These are phyloP conservation scores for Hydrozoanthus gracilis DNA, from an alignment of 92 coral and sea anemone genomes.

Conservation along the genomic window DNA sequence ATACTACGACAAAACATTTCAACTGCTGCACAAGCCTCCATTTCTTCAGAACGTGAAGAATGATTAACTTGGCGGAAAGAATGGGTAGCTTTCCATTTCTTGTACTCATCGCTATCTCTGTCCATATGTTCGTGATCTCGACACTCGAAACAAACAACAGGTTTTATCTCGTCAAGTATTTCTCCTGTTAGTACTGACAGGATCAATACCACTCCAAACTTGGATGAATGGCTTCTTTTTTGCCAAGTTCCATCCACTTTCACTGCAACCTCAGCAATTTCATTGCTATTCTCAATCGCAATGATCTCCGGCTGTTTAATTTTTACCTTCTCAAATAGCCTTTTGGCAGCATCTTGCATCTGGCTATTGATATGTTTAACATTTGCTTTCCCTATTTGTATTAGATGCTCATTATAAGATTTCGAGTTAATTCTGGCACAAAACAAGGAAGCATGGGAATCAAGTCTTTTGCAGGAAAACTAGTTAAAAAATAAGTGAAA, in stretches of 20 bases:
- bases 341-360: slow-evolving; percentile 48
- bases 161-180: slow-evolving; percentile 47
- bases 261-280: neutral
- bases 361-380: slow-evolving; percentile 9
- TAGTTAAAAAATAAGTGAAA: neutral
- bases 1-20: slow-evolving; percentile 49
- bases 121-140: slow-evolving; percentile 41
- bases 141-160: slow-evolving; percentile 50
- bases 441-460: neutral
- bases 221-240: neutral
- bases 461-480: neutral
- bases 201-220: neutral
- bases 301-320: neutral
- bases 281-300: neutral
- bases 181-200: slow-evolving; percentile 45
- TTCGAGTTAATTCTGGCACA: slow-evolving; percentile 62
- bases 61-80: slow-evolving; percentile 52
- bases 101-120: slow-evolving; percentile 39
- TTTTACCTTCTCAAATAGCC: slow-evolving; percentile 21
- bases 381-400: too few relatives aligned
- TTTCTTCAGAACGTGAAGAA: slow-evolving; percentile 46
- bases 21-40: slow-evolving; percentile 54
- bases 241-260: too few relatives aligned
- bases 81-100: slow-evolving; percentile 32
- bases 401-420: too few relatives aligned